These are phyloP conservation scores for Xenops minutus DNA, from an alignment of 2,797 vertebrate species.

Conservation along the genomic window DNA sequence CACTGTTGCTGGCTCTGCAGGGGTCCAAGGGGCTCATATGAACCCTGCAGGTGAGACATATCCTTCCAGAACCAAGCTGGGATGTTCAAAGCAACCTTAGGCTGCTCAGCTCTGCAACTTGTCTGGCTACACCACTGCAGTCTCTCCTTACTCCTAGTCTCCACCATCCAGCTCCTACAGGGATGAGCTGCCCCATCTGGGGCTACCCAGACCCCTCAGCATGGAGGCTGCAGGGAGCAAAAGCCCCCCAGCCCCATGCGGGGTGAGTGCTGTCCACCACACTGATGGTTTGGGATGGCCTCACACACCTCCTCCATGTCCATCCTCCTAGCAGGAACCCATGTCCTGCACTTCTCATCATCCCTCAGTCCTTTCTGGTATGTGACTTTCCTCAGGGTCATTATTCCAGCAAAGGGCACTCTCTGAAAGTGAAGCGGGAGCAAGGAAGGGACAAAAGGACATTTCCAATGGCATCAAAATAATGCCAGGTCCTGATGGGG, in stretches of 20 bases:
- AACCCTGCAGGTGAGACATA: background rate
- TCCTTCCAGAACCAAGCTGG: background rate
- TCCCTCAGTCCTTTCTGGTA: background rate
- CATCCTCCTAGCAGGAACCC: background rate
- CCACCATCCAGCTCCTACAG: background rate
- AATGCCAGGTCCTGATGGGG: background rate
- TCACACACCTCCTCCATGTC: rapidly evolving
- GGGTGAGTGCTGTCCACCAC: background rate
- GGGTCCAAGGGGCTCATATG: rapidly evolving
- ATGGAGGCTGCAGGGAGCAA: rapidly evolving
- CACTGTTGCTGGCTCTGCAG: background rate
- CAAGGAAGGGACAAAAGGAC: background rate
- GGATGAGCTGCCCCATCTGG: background rate
- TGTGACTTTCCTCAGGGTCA: rapidly evolving
- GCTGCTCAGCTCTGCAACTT: background rate
- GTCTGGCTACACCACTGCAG: background rate
- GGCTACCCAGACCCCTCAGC: background rate
- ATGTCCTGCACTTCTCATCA: rapidly evolving
- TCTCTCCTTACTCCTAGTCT: background rate
- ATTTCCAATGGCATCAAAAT: background rate
- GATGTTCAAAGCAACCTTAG: background rate
- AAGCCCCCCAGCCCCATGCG: rapidly evolving
- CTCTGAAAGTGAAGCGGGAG: background rate
- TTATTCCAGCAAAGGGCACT: background rate
- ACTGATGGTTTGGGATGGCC: rapidly evolving